phyloP scores from a whole-genome alignment of 2,797 vertebrate genomes.

The Chanos chanos region DNA sequence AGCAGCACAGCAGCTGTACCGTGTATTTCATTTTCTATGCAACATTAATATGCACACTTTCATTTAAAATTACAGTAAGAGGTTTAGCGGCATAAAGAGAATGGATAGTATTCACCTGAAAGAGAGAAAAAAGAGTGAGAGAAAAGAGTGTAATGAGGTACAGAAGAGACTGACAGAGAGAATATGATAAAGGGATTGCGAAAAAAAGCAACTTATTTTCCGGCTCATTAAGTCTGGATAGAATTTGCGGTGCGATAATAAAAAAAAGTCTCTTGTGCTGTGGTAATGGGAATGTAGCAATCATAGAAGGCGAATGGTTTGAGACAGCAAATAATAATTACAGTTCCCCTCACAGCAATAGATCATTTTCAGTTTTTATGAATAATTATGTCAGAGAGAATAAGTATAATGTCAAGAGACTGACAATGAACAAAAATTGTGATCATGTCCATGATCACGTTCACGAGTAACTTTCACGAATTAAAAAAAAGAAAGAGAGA shows the following conservation, averaged over 20 bases:
- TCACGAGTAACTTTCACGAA: too few relatives aligned
- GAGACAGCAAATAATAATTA: constrained; percentile 51
- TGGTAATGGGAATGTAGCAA: constrained; percentile 36
- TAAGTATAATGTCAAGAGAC: not conserved
- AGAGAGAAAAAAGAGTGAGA: not conserved
- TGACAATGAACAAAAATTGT: constrained; percentile 2
- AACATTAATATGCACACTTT: too few relatives aligned
- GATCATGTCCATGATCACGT: too few relatives aligned
- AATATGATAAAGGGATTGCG: not conserved
- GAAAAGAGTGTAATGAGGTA: not conserved
- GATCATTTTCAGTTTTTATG: constrained; percentile 8
- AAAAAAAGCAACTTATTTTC: constrained; percentile 36
- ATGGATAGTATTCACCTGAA: not conserved
- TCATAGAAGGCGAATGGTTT: constrained; percentile 33
- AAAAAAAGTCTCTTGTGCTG: constrained; percentile 34
- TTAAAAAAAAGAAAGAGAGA: constrained; percentile 1
- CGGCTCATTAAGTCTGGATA: constrained; percentile 45
- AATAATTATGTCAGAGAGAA: constrained; percentile 44
- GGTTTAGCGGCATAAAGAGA: not conserved
- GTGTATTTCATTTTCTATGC: too few relatives aligned
- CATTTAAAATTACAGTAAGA: too few relatives aligned
- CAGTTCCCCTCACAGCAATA: constrained; percentile 23
- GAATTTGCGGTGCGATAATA: constrained; percentile 17
- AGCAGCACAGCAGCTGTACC: too few relatives aligned
- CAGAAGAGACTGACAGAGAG: not conserved